Conservation (phyloP, 2,888 invertebrate species). For the Pterostichus madidus region DNA sequence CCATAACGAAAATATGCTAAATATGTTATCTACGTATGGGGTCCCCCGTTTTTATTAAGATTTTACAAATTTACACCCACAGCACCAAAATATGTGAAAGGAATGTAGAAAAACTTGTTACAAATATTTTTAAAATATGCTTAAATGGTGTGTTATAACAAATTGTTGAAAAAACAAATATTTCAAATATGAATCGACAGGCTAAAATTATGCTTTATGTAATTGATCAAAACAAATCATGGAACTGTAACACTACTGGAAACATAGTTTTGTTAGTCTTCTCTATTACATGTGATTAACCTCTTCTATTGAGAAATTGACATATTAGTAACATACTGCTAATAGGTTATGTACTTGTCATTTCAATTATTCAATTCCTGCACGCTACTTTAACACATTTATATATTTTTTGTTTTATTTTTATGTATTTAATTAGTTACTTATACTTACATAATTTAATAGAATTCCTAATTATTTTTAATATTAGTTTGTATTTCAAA, state of each 20-base stretch:
- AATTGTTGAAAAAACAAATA: constrained; percentile 5
- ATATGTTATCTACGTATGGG: background rate
- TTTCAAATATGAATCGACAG: constrained; percentile 19
- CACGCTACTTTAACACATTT: no score
- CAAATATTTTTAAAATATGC: background rate
- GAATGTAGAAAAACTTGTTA: background rate
- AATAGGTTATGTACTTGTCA: no score
- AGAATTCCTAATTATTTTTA: no score
- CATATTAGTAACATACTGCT: constrained; percentile 6
- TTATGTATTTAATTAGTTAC: no score
- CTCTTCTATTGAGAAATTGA: constrained; percentile 15
- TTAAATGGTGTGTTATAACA: constrained; percentile 9
- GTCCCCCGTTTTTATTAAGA: background rate
- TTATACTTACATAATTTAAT: no score
- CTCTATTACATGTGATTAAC: constrained; percentile 3
- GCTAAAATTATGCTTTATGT: constrained; percentile 19
- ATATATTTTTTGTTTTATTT: no score
- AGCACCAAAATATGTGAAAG: background rate
- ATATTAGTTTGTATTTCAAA: no score
- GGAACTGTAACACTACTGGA: background rate
- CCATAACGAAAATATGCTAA: constrained; percentile 36
- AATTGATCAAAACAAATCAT: background rate
- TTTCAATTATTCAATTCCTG: background rate
- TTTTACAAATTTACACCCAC: constrained; percentile 8
- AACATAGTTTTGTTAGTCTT: background rate